Conservation (phyloP, 2,113 vertebrate species). For the Leptodactylus fuscus region DNA sequence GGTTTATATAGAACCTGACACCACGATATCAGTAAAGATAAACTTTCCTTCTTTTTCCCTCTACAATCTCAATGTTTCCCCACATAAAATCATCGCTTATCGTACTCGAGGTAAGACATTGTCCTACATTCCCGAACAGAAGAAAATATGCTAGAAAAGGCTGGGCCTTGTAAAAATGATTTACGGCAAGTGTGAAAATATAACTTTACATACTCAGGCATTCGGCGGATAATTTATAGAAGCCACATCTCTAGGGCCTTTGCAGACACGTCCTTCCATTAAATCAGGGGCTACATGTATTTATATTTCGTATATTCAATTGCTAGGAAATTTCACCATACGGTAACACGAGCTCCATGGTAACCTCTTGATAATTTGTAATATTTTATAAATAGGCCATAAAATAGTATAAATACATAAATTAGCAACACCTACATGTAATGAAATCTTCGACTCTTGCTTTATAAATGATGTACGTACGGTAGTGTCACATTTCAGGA, state of each 20-base stretch:
- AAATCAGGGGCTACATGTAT: conserved; percentile 40
- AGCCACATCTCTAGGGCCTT: conserved; percentile 44
- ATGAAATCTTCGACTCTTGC: conserved; percentile 34
- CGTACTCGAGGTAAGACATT: not conserved
- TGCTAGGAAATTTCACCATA: conserved; percentile 30
- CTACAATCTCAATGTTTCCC: not conserved
- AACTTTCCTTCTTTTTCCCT: not conserved
- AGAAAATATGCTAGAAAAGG: conserved; percentile 29
- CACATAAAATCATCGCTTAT: conserved; percentile 31
- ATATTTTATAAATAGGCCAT: conserved; percentile 42
- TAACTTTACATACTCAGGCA: conserved; percentile 16
- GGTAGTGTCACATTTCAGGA: conserved; percentile 5
- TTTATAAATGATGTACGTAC: conserved; percentile 16
- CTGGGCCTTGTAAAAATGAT: conserved; percentile 39
- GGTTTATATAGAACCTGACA: conserved; percentile 23
- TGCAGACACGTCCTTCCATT: conserved; percentile 40
- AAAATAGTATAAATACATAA: conserved; percentile 52
- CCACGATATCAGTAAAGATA: conserved; percentile 25
- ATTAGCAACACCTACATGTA: conserved; percentile 38
- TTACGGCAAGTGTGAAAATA: conserved; percentile 50
- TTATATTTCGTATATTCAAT: conserved; percentile 49
- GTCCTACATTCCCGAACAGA: conserved; percentile 12
- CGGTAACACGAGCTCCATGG: conserved; percentile 28
- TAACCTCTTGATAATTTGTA: conserved; percentile 54
- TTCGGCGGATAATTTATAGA: conserved; percentile 47